A percentile compares a stretch with the other conserved stretches of the same genome.
These are phyloP conservation scores for Masnerella sp. DNA, from an alignment of 2,888 invertebrate species.

Conservation along the genomic window DNA sequence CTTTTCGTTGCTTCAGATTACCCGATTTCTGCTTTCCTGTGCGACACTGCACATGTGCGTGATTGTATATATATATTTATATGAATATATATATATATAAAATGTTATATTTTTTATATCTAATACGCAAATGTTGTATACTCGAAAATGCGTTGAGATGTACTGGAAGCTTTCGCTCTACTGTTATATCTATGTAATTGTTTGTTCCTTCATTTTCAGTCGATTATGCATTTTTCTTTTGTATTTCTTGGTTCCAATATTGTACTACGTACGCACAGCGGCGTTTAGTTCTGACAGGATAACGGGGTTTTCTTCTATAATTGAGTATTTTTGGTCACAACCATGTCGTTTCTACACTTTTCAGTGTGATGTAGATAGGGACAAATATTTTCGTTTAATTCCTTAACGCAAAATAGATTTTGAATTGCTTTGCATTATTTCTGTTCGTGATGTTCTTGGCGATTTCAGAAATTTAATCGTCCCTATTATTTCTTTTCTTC, in stretches of 20 bases:
- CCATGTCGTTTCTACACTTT: conserved; percentile 32
- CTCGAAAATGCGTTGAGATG: conserved; percentile 43
- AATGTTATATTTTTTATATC: conserved; percentile 38
- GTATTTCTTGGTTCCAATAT: conserved; percentile 30
- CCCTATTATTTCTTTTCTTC: background rate
- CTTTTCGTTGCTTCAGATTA: conserved; percentile 10
- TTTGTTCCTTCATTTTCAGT: conserved; percentile 31
- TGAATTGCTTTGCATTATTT: background rate
- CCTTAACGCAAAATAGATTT: conserved; percentile 9
- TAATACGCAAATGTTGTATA: conserved; percentile 38
- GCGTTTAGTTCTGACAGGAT: conserved; percentile 23
- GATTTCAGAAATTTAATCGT: conserved; percentile 14
- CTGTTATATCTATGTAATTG: conserved; percentile 19
- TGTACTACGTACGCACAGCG: conserved; percentile 31
- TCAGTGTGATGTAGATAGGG: conserved; percentile 14
- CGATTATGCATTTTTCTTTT: conserved; percentile 22
- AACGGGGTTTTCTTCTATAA: conserved; percentile 7
- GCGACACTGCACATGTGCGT: background rate
- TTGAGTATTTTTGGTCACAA: conserved; percentile 57
- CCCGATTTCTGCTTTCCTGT: background rate
- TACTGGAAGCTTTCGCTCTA: conserved; percentile 54
- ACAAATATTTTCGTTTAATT: conserved; percentile 26
- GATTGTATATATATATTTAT: background rate
- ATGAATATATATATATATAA: conserved; percentile 28
- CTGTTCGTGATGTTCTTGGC: background rate